Conservation (phyloP, 1,140 invertebrate species). For the Drosophila lacertosa region DNA sequence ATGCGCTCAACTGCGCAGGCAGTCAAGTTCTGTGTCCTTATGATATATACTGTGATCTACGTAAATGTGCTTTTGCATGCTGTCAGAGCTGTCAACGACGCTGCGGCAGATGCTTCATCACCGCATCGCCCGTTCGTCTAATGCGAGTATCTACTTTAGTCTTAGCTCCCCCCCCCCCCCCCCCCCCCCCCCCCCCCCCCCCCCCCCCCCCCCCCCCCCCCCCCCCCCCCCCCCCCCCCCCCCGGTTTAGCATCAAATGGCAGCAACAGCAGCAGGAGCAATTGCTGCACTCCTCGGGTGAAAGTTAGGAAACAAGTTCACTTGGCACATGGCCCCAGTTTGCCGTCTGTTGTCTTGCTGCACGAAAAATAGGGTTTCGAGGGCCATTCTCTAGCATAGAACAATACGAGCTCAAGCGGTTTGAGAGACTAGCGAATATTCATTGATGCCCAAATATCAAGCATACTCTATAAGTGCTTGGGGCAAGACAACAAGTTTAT, state of each 20-base stretch:
- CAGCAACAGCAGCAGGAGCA: constrained; percentile 30
- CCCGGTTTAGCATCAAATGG: constrained; percentile 35
- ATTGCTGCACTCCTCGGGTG: constrained; percentile 18
- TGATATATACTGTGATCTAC: constrained; percentile 33
- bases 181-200: too few relatives aligned
- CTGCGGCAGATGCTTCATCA: constrained; percentile 34
- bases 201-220: too few relatives aligned
- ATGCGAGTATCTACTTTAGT: constrained; percentile 36
- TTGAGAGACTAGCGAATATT: constrained; percentile 16
- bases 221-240: not conserved
- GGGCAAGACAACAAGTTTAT: constrained; percentile 7
- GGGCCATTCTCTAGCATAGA: constrained; percentile 30
- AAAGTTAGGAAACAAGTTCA: constrained; percentile 26
- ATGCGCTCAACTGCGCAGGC: constrained; percentile 31
- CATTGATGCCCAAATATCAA: constrained; percentile 27
- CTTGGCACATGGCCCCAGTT: constrained; percentile 16
- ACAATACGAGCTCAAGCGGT: constrained; percentile 23
- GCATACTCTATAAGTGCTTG: not conserved
- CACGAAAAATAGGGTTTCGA: constrained; percentile 51
- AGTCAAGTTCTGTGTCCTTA: constrained; percentile 1
- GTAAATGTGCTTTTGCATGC: constrained; percentile 45
- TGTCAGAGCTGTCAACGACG: constrained; percentile 40
- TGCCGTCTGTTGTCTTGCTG: constrained; percentile 8
- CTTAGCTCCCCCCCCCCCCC: not conserved
- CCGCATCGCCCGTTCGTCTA: constrained; percentile 26